Evolutionary conservation across 2,797 vertebrate species (phyloP).

Genomic region (Capromys pilorides): DNA sequence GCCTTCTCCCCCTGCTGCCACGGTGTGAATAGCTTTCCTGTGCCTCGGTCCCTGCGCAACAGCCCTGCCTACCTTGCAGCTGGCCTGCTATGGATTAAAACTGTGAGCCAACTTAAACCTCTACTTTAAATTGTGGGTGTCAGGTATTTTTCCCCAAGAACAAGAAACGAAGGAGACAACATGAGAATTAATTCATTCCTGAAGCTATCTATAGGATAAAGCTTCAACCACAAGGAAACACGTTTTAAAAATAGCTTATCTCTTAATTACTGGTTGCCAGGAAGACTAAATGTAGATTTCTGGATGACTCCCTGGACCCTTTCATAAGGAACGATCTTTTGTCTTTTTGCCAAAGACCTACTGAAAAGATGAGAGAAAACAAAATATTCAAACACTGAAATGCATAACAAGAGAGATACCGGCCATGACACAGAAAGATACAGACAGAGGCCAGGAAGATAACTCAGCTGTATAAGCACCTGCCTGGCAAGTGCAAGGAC

Average conservation of each 20-base stretch:
- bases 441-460: background rate
- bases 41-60: background rate
- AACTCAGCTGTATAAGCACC: no score
- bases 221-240: conserved; percentile 47
- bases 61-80: background rate
- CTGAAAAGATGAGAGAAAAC: background rate
- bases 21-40: background rate
- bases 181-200: conserved; percentile 24
- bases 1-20: background rate
- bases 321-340: conserved; percentile 42
- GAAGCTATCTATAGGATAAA: background rate
- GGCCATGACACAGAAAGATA: conserved; percentile 18
- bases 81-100: background rate
- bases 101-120: background rate
- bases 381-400: conserved; percentile 21
- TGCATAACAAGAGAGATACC: background rate
- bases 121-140: background rate
- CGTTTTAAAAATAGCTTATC: conserved; percentile 55
- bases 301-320: conserved; percentile 50
- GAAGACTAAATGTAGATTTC: conserved; percentile 29
- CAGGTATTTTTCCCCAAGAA: background rate
- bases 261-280: conserved; percentile 49
- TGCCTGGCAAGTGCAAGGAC: no score
- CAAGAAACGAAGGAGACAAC: background rate
- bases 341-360: conserved; percentile 39